Percentiles rank a stretch among this genome's conserved stretches.
Evolutionary conservation across 2,797 vertebrate species (phyloP).

Genomic region (Morelia viridis): DNA sequence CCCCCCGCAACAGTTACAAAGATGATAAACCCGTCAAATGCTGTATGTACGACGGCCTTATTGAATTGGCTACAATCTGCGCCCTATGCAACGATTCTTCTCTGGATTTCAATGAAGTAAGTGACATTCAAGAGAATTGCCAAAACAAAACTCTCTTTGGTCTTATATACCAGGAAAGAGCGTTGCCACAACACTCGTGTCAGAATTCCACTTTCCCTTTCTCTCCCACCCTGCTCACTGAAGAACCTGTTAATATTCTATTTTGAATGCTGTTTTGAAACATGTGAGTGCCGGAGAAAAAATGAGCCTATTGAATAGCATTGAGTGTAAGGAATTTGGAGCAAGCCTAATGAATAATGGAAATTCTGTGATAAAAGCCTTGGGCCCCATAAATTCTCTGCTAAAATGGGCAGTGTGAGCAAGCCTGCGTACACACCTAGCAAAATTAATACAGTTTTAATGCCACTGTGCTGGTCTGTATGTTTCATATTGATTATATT

Average conservation of each 20-base stretch:
- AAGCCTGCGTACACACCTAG: neutral
- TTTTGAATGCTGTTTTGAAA: neutral
- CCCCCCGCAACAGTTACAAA: slow-evolving; percentile 78
- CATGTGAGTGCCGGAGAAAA: neutral
- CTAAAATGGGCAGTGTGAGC: neutral
- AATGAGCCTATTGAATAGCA: neutral
- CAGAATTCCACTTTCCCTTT: no score
- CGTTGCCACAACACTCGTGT: neutral
- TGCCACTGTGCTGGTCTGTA: neutral
- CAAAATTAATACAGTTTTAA: neutral
- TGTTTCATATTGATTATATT: neutral
- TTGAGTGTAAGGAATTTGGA: neutral
- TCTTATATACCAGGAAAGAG: neutral
- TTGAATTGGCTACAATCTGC: slow-evolving; percentile 95
- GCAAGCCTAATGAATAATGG: neutral
- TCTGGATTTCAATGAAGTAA: slow-evolving; percentile 95
- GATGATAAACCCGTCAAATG: slow-evolving; percentile 84
- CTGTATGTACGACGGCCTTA: slow-evolving; percentile 87
- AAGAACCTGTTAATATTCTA: neutral
- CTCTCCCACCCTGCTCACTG: neutral
- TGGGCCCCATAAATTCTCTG: neutral
- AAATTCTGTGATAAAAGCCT: neutral
- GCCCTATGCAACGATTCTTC: slow-evolving; percentile 97
- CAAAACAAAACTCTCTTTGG: slow-evolving; percentile 30
- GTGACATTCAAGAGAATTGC: slow-evolving; percentile 39